Percentiles rank a stretch among this genome's conserved stretches.
phyloP scores from a whole-genome alignment of 2,888 invertebrate genomes.

The Lymantria dispar region DNA sequence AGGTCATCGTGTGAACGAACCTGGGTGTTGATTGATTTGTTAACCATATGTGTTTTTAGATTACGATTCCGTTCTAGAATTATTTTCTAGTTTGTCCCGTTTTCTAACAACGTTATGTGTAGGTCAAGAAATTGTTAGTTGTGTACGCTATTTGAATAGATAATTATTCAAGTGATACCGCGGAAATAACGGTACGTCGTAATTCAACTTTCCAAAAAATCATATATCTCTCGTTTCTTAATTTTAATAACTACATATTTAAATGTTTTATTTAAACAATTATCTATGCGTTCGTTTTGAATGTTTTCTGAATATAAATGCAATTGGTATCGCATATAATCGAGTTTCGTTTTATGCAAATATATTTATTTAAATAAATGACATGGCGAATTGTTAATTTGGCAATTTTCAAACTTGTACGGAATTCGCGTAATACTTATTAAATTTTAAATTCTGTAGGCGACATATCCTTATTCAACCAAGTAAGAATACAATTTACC shows the following conservation, averaged over 20 bases:
- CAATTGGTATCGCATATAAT: neutral
- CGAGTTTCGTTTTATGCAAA: neutral
- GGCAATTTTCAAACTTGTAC: neutral
- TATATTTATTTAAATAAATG: neutral
- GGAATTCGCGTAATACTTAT: neutral
- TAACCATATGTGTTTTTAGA: conserved; percentile 24
- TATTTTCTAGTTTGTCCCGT: conserved; percentile 15
- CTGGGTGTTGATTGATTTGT: conserved; percentile 2
- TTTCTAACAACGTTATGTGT: neutral
- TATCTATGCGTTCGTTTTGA: conserved; percentile 14
- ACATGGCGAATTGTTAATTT: neutral
- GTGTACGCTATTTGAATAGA: conserved; percentile 15
- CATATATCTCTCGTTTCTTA: conserved; percentile 21
- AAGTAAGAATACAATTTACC: no score
- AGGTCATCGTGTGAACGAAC: conserved; percentile 13
- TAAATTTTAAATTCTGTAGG: no score
- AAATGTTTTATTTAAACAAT: conserved; percentile 25
- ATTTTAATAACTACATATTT: conserved; percentile 21
- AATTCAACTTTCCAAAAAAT: conserved; percentile 31
- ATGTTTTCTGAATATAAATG: conserved; percentile 8
- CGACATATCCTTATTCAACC: no score
- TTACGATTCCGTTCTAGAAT: conserved; percentile 9
- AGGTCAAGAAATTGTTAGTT: conserved; percentile 5
- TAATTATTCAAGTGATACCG: conserved; percentile 15
- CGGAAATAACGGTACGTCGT: conserved; percentile 25